These are phyloP conservation scores for Cydia amplana DNA, from an alignment of 1,140 invertebrate species.

Conservation along the genomic window DNA sequence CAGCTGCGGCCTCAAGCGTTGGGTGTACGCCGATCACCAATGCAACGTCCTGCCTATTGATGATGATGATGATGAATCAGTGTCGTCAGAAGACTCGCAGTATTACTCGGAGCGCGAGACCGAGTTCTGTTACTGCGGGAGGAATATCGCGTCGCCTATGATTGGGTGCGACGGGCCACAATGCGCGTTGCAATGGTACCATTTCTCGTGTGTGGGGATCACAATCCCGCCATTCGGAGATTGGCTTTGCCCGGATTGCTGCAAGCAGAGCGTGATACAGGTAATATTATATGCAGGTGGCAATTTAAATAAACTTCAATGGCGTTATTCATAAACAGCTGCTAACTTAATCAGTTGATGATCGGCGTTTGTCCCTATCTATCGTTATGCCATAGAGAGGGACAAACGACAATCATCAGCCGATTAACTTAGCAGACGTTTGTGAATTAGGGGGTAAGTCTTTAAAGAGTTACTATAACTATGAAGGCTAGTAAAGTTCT, in stretches of 20 bases:
- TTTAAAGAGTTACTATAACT: too few species aligned
- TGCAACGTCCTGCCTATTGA: constrained; percentile 20
- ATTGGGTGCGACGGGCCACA: constrained; percentile 22
- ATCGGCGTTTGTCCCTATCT: too few species aligned
- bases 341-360: too few species aligned
- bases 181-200: constrained; percentile 22
- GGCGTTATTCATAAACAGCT: too few species aligned
- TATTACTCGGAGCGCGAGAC: background rate
- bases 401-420: too few species aligned
- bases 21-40: constrained; percentile 22
- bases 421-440: too few species aligned
- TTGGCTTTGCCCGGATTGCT: constrained; percentile 29
- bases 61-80: background rate
- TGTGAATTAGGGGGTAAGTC: too few species aligned
- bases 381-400: too few species aligned
- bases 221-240: constrained; percentile 1
- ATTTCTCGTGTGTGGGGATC: constrained; percentile 32
- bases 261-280: background rate
- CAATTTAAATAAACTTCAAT: background rate
- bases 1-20: constrained; percentile 12
- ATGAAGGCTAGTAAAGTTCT: too few species aligned
- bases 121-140: constrained; percentile 22
- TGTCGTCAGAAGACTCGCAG: background rate
- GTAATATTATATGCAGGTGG: background rate
- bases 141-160: constrained; percentile 10